Base-by-base conservation (phyloP, 1,140 invertebrate species). In the Formica exsecta region DNA sequence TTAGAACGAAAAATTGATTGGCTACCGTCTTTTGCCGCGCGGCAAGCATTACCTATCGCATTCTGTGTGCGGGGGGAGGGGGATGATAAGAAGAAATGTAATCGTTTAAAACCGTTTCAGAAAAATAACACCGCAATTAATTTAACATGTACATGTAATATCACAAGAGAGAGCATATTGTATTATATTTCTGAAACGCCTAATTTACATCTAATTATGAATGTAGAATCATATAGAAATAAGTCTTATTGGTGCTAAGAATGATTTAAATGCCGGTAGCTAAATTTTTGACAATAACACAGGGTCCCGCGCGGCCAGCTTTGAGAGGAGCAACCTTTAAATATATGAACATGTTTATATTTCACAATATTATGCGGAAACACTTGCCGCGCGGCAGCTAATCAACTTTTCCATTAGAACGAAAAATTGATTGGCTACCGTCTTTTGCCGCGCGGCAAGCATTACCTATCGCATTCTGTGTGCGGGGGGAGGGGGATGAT, bases 261-360 rank as follows among this genome's bases (percentile, higher is more conserved):
- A 68, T 80, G 1, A 54, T 61, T 9, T 83, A 83, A 5, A 54
- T 62, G 13, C 16, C 65, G 81, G n/a, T 54, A n/a, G 32, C 62
- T 87, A 85, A 87, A 90, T 93, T 91, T 91, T 94, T 93, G 22
- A 95, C 80, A 64, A 98, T 97, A n/a, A 98, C 97, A 92, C 98
- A 98, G 65, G 98, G 97, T 75, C 98, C 98, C 68, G 98, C 98
- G 86, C 98, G 96, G 57, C 98, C 98, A 41, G 97, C 97, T 90
- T 96, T 97, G 64, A 99, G 95, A 19, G 97, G 96, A 44, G 98
- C 96, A 83, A 98, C 95, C 96, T 97, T 92, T 48, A 92, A 92
- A 87, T 68, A 92, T 86, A 92, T 85, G 73, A 88, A 64, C 8
- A 81, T 65, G 25, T 81, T 73, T 36, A 61, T 61, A 44, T 36